Base-by-base conservation (phyloP, 2,113 vertebrate species). In the Buteo buteo region DNA sequence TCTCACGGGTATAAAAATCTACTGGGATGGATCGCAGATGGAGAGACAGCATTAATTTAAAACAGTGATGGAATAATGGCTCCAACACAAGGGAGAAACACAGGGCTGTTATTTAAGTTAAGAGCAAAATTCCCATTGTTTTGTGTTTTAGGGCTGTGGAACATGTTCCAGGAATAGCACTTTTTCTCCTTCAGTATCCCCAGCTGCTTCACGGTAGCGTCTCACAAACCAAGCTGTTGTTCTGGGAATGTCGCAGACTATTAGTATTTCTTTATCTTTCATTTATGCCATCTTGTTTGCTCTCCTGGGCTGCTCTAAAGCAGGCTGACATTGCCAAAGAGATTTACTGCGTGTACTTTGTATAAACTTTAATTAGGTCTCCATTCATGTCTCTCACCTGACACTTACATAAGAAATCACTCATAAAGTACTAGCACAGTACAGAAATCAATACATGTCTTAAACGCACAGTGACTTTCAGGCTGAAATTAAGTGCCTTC, bases 321-420 rank as follows among this genome's bases (percentile, higher is more conserved):
- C 93, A 90, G 86, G 85, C 82, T 96, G 94, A 95, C 96, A 95
- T 52, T 93, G 88, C 90, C 88, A 65, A 85, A 93, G 94, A 96
- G 95, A 97, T 97, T 96, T 97, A 97, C 64, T 84, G 92, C 7
- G 0, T 78, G 90, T 76, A 22, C 95, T 96, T 96, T 88, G 90
- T 93, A 76, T 88, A 90, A 83, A 42, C 86, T 96, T 97, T 95
- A 97, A 97, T 97, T 96, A 96, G 95, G 88, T 90, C 91, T 93
- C 97, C 73, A 86, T 95, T 96, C 95, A 73, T 97, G 96, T 86
- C 93, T 93, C 77, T 93, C 81, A 87, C 86, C 90, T 95, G 95
- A 94, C 94, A 85, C 91, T 94, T 94, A 88, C 90, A 79, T 89
- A 96, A 97, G 97, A 96, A 97, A 96, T 95, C 96, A 97, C 94